Percentiles rank a stretch among this genome's conserved stretches.
phyloP scores from a whole-genome alignment of 64 coral and sea anemone species.

The Porites australiensis region DNA sequence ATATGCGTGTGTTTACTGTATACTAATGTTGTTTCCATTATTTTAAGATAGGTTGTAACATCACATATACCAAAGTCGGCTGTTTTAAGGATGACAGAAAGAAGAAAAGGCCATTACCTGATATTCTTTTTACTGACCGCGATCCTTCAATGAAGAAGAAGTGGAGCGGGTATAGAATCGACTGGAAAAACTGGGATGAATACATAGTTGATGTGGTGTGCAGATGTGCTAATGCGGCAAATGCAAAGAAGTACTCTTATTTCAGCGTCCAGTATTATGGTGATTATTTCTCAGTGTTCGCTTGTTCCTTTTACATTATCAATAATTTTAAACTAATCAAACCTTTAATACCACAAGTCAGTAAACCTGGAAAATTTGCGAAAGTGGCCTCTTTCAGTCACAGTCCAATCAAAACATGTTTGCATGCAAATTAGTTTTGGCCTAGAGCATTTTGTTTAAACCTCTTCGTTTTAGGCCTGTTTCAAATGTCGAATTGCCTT shows the following conservation, averaged over 20 bases:
- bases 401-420: too few relatives aligned
- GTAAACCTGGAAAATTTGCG: too few relatives aligned
- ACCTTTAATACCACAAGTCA: too few relatives aligned
- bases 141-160: not conserved
- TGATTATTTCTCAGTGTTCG: not conserved
- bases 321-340: too few relatives aligned
- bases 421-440: too few relatives aligned
- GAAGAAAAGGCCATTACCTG: slow-evolving; percentile 55
- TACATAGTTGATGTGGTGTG: slow-evolving; percentile 80
- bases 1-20: too few relatives aligned
- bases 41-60: not conserved
- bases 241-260: slow-evolving; percentile 37
- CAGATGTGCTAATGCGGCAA: slow-evolving; percentile 65
- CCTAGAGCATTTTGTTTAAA: too few relatives aligned
- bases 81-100: slow-evolving; percentile 71
- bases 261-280: slow-evolving; percentile 81
- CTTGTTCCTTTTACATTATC: not conserved
- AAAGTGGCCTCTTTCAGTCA: too few relatives aligned
- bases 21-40: too few relatives aligned
- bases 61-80: slow-evolving; percentile 57
- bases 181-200: slow-evolving; percentile 72
- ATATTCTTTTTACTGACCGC: slow-evolving; percentile 62
- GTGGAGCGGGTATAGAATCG: slow-evolving; percentile 54
- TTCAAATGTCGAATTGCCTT: too few relatives aligned
- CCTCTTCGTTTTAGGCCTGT: too few relatives aligned